These are phyloP conservation scores for Seriola dumerili DNA, from an alignment of 2,113 vertebrate species.

Conservation along the genomic window DNA sequence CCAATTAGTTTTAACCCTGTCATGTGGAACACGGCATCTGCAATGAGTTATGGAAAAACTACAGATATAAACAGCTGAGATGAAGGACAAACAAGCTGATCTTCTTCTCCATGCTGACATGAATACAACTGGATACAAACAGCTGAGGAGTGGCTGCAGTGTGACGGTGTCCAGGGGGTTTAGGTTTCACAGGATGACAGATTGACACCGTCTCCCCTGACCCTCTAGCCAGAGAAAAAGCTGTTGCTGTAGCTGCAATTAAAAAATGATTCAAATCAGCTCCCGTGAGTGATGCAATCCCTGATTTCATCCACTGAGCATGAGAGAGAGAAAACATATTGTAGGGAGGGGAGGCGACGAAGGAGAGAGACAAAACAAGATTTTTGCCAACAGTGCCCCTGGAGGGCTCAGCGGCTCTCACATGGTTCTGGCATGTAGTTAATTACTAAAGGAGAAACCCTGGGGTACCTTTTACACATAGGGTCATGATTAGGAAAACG, in stretches of 20 bases:
- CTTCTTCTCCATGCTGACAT: neutral
- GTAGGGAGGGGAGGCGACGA: neutral
- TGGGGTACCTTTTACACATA: neutral
- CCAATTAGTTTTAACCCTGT: too few species aligned
- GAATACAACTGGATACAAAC: neutral
- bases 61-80: neutral
- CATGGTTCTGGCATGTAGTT: slow-evolving; percentile 12
- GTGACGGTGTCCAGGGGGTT: neutral
- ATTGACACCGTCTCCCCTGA: neutral
- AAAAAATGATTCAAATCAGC: slow-evolving; percentile 33
- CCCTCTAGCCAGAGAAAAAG: slow-evolving; percentile 10
- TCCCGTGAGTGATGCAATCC: slow-evolving; percentile 17
- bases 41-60: too few species aligned
- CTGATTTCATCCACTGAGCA: slow-evolving; percentile 27
- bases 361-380: slow-evolving; percentile 39
- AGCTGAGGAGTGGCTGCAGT: neutral
- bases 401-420: slow-evolving; percentile 15
- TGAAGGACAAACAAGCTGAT: neutral
- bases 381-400: slow-evolving; percentile 23
- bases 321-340: slow-evolving; percentile 18
- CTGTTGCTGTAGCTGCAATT: slow-evolving; percentile 6
- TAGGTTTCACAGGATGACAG: neutral
- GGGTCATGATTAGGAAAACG: slow-evolving; percentile 1
- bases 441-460: slow-evolving; percentile 18
- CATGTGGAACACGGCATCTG: too few species aligned